Conservation (phyloP, 2,113 vertebrate species). For the Podocnemis expansa region DNA sequence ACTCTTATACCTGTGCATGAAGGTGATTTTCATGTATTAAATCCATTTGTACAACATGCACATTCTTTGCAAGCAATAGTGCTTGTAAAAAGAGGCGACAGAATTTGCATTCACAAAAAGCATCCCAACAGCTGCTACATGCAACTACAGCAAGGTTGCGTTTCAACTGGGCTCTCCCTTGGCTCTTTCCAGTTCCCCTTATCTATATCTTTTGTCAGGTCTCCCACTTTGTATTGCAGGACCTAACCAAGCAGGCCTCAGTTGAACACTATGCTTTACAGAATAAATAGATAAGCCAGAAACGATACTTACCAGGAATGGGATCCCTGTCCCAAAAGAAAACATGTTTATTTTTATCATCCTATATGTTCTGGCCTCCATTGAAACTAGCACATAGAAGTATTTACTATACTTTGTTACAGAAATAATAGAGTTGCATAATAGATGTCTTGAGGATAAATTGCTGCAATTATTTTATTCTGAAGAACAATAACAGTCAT, state of each 20-base stretch:
- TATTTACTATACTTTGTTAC: constrained; percentile 39
- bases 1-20: not conserved
- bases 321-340: not conserved
- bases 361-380: not conserved
- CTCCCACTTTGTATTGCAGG: rapidly evolving
- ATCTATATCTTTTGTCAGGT: not conserved
- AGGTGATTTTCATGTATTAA: not conserved
- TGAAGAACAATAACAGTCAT: constrained; percentile 39
- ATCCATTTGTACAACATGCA: not conserved
- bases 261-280: not conserved
- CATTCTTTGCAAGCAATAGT: not conserved
- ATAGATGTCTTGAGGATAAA: constrained; percentile 60
- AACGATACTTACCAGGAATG: not conserved
- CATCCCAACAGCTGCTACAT: not conserved
- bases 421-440: constrained; percentile 54
- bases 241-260: not conserved
- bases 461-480: constrained; percentile 71
- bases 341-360: not conserved
- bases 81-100: not conserved
- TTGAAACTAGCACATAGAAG: constrained; percentile 11
- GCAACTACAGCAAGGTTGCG: not conserved
- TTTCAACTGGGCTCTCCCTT: not conserved
- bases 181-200: not conserved
- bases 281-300: constrained; percentile 9
- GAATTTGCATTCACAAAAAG: not conserved